Evolutionary conservation across 2,113 vertebrate species (phyloP).

Genomic region (Hiodon tergisus): DNA sequence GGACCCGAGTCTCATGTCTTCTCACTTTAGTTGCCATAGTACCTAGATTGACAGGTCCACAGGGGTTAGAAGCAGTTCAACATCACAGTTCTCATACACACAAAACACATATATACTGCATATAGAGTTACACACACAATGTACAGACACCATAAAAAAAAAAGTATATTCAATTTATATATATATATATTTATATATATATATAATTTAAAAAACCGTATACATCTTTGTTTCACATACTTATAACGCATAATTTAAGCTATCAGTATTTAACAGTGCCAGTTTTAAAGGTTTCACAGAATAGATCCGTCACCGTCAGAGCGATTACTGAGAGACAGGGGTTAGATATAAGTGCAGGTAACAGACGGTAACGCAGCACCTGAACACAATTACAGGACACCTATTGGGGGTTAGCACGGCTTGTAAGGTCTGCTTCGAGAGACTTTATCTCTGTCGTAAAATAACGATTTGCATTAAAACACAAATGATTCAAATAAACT

Average conservation of each 20-base stretch:
- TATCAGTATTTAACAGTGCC: conserved; percentile 57
- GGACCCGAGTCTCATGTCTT: conserved; percentile 77
- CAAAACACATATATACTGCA: conserved; percentile 41
- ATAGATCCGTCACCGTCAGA: conserved; percentile 34
- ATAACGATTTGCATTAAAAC: too few species aligned
- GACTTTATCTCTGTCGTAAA: too few species aligned
- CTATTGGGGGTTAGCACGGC: too few species aligned
- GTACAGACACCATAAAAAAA: too few species aligned
- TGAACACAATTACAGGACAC: too few species aligned
- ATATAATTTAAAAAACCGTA: conserved; percentile 46
- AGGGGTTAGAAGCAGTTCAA: conserved; percentile 56
- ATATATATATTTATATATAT: conserved; percentile 42
- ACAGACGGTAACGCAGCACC: too few species aligned
- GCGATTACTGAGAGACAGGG: too few species aligned
- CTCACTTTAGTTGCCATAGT: conserved; percentile 81
- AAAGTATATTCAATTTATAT: conserved; percentile 9
- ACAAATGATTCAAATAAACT: too few species aligned
- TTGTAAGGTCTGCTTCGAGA: too few species aligned
- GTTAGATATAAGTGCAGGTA: too few species aligned
- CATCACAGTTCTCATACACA: conserved; percentile 55
- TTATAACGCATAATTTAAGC: conserved; percentile 58
- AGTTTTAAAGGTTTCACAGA: conserved; percentile 34
- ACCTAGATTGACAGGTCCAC: conserved; percentile 76
- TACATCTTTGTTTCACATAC: conserved; percentile 38
- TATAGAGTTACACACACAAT: conserved; percentile 27